phyloP scores from a whole-genome alignment of 2,888 invertebrate species.

The Drosophila prolongata region DNA sequence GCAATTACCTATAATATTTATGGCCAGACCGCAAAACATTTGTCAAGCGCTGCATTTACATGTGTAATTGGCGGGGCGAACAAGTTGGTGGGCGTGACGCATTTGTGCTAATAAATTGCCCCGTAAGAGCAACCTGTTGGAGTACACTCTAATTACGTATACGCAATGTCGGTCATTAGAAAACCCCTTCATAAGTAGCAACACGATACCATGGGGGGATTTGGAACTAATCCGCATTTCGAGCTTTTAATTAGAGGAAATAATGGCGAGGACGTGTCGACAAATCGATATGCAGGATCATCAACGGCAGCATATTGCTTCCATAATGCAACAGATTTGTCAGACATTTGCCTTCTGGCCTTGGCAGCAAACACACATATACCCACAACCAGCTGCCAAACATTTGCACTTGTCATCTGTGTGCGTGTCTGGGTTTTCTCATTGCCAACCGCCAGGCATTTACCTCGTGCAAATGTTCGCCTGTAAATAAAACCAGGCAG shows the following conservation, averaged over 20 bases:
- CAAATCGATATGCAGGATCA: constrained; percentile 54
- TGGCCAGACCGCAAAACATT: constrained; percentile 63
- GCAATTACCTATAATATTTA: constrained; percentile 67
- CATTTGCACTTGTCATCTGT: constrained; percentile 44
- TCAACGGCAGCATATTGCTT: constrained; percentile 42
- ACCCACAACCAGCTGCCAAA: constrained; percentile 22
- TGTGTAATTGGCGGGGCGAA: constrained; percentile 35
- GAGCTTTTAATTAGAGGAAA: constrained; percentile 73
- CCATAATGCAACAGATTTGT: constrained; percentile 74
- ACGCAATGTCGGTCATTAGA: constrained; percentile 19
- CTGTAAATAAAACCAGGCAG: constrained; percentile 42
- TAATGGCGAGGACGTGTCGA: constrained; percentile 32
- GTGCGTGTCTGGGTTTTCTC: constrained; percentile 3
- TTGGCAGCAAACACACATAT: constrained; percentile 15
- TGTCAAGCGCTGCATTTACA: constrained; percentile 53
- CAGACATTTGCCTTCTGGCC: constrained; percentile 59
- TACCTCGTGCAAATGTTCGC: constrained; percentile 53
- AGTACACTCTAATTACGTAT: constrained; percentile 10
- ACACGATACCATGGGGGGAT: background rate
- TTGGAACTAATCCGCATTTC: constrained; percentile 34
- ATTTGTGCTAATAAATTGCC: constrained; percentile 63
- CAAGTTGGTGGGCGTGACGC: constrained; percentile 18
- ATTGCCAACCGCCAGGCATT: constrained; percentile 32
- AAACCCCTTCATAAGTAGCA: background rate
- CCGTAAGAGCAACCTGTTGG: constrained; percentile 70